Evolutionary conservation across 2,888 invertebrate genomes (phyloP), one percentile per base, ranked within the genome.

Genomic region (Temnothorax ravouxi): DNA sequence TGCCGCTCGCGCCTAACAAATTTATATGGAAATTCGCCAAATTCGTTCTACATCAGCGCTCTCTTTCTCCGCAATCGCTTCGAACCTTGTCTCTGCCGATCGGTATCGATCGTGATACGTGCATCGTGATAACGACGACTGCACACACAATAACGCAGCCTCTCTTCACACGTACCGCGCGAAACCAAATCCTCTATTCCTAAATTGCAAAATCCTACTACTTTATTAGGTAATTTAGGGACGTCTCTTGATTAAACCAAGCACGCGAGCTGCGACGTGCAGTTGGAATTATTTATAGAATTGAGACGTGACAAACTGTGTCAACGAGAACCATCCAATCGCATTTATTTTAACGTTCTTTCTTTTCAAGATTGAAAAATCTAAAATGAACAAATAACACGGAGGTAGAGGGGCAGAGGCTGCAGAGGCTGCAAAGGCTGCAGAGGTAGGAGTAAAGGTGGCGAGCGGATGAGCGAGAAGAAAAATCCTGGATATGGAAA

Each of bases 1-100:
- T 87, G 88, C 76, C 88, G 84, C 85, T 84, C 83, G 88, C 89
- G 91, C 86, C 91, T 91, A 93, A 91, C 94, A 92, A 95, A 95
- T 95, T 94, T 95, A 95, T 94, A 95, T 95, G 95, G 94, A 95
- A 95, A 95, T 95, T 93, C 92, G 84, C 88, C 92, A 93, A 94
- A 94, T 94, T 94, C 92, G 93, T 93, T 94, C 93, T 91, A 88
- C 89, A 90, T 86, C 89, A 86, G 79, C 84, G 79, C 84, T 85
- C 90, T 86, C 88, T 89, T 87, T 88, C 89, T 84, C 81, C 64
- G 71, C 77, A 64, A 75, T 76, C 81, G 74, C 81, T 84, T 83
- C 88, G 81, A 59, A 72, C 56, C 83, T 47, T 38, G 72, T 84
- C 82, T 29, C 69, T 61, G 67, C 52, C 44, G 61, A 66, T 61